phyloP scores from a whole-genome alignment of 1,140 invertebrate species.

The Cecropterus lyciades region DNA sequence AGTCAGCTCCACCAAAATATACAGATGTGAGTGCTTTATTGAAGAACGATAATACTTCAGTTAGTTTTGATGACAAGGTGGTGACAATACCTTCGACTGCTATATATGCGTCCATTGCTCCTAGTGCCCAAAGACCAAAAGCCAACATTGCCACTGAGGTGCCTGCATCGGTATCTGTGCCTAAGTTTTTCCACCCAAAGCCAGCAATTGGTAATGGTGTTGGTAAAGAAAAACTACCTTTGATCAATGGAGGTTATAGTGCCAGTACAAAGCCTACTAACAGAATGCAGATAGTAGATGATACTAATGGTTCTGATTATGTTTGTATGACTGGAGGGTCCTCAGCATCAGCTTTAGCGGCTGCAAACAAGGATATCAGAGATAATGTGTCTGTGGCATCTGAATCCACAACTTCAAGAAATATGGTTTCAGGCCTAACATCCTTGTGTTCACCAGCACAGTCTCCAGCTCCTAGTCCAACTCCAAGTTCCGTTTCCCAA shows the following conservation, averaged over 20 bases:
- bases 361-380: conserved; percentile 49
- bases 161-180: conserved; percentile 65
- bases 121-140: conserved; percentile 83
- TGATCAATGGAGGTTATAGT: conserved; percentile 64
- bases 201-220: conserved; percentile 63
- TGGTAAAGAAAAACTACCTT: conserved; percentile 60
- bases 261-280: conserved; percentile 55
- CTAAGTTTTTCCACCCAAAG: conserved; percentile 80
- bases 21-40: conserved; percentile 73
- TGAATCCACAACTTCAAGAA: conserved; percentile 65
- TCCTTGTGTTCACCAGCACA: conserved; percentile 71
- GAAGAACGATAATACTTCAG: conserved; percentile 70
- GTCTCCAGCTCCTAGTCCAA: conserved; percentile 80
- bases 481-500: conserved; percentile 82
- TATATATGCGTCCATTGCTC: conserved; percentile 82
- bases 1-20: conserved; percentile 75
- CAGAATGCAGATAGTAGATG: conserved; percentile 84
- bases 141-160: conserved; percentile 82
- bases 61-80: conserved; percentile 77
- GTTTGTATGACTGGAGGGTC: conserved; percentile 88
- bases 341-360: conserved; percentile 59
- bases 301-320: conserved; percentile 88
- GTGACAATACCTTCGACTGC: conserved; percentile 80
- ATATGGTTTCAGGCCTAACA: conserved; percentile 68
- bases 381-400: conserved; percentile 67